Base-by-base conservation (phyloP, 2,113 vertebrate species). In the Astur gentilis region DNA sequence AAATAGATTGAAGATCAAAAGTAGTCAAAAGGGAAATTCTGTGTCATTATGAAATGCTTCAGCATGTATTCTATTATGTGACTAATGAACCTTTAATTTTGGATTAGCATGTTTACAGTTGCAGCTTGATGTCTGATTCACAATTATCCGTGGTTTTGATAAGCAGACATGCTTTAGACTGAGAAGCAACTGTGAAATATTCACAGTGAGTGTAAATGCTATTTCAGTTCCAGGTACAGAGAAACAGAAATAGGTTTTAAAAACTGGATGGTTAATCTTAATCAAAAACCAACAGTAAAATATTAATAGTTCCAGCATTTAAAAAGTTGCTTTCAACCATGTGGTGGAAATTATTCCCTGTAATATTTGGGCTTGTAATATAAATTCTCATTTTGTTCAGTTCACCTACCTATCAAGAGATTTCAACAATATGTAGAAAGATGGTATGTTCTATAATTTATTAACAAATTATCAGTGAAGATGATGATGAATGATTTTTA, bases 21-120 rank as follows among this genome's bases (percentile, higher is more conserved):
- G 73, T 73, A 97, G 95, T 82, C 97, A 96, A 96, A 98, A 96
- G 96, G 93, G 89, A 97, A 97, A 97, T 96, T 95, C 86, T 72
- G 23, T 90, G 91, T 93, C 87, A 84, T 81, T 95, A 93, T 81
- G 72, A 91, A 89, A 67, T 96, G 93, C 70, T 84, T 96, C 90
- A 78, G 34, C 54, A n/a, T 92, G 64, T 84, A 31, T 94, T 70
- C 94, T 96, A 22, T 97, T 97, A 92, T 57, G 85, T 95, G 95
- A 95, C 86, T 96, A 97, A 98, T 93, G 97, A 98, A 95, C 75
- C 94, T 97, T 97, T 97, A 91, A 93, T 93, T 98, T 96, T 96
- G 83, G 89, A 97, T 95, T 83, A 89, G 21, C 25, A 2, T 91
- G 52, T 97, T 98, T 96, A 96, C 55, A 82, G 72, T 93, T 97